Base-by-base conservation (phyloP, 92 coral and sea anemone genomes). In the Montipora capitata region DNA sequence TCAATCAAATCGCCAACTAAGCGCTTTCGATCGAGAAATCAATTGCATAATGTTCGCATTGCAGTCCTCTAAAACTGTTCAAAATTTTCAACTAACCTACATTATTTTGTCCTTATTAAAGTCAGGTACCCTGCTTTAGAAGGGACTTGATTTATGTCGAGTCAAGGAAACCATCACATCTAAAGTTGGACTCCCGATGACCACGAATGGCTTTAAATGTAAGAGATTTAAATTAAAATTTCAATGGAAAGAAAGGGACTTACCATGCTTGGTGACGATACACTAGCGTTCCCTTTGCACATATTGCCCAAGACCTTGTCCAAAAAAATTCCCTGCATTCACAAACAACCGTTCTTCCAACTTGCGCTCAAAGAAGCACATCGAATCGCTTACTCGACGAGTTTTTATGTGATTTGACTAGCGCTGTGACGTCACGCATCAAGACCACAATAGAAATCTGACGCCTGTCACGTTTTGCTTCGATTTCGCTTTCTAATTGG, bases 221-320 rank as follows among this genome's bases (percentile, higher is more conserved):
- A 17, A 5, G 40, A 43, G 18, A 49, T 44, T 58, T 58, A n/a
- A 71, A 61, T 54, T 8, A 2, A 4, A 18, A 20, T 1, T 40
- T 3, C 15, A 43, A 42, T 5, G 3, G 20, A 10, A 58, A 51
- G 10, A 15, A 54, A 40, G 51, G 4, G n/a, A 85, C 89, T 76
- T 74, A 85, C 89, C 89, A 85, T n/a, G 74, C 67, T 85, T 3
- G 54, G 41, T 8, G 41, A 61, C 1, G 74, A 54, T 2, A 51
- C 11, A 7, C 65, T 9, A 75, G 89, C 44, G 56, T 85, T 85
- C 76, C 89, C 89, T 85, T 85, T 85, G 77, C 89, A 85, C 89
- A 85, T 85, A 41, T 64, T 40, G 16, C 35, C 13, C 4, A 13
- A 59, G 38, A 57, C 72, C 76, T 76, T 40, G 49, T 45, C 59